phyloP scores from a whole-genome alignment of 2,888 invertebrate species.

The Lepetodrilus schrolli region DNA sequence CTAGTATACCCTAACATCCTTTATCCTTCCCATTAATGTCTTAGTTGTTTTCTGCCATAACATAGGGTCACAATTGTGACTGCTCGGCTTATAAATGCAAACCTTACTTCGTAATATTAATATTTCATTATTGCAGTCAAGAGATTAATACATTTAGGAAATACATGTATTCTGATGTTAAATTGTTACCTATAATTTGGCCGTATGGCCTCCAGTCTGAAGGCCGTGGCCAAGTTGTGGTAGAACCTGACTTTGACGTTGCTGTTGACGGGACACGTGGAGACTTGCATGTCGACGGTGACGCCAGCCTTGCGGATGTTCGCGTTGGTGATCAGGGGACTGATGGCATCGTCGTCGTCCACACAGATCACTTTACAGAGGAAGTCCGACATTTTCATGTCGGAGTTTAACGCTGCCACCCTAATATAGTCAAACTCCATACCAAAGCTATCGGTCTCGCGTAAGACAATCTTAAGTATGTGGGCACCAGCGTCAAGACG shows the following conservation, averaged over 20 bases:
- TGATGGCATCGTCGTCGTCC: neutral
- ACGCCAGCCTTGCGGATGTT: neutral
- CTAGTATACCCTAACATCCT: too few species aligned
- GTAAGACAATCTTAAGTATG: neutral
- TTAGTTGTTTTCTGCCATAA: too few species aligned
- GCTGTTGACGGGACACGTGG: neutral
- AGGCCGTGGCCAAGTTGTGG: neutral
- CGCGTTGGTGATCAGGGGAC: neutral
- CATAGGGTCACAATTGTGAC: too few species aligned
- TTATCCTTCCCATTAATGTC: too few species aligned
- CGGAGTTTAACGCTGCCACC: neutral
- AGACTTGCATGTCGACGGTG: neutral
- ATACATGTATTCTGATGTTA: too few species aligned
- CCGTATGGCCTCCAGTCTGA: neutral
- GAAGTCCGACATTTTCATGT: neutral
- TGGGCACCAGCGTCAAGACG: neutral
- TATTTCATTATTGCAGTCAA: too few species aligned
- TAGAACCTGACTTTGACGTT: neutral
- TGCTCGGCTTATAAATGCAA: too few species aligned
- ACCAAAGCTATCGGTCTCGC: neutral
- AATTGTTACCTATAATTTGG: neutral
- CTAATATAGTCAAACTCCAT: neutral
- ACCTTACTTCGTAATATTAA: too few species aligned
- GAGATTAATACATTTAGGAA: too few species aligned
- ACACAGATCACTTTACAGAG: neutral